Base-by-base conservation (phyloP, 2,888 invertebrate species). In the Stenurella melanura region DNA sequence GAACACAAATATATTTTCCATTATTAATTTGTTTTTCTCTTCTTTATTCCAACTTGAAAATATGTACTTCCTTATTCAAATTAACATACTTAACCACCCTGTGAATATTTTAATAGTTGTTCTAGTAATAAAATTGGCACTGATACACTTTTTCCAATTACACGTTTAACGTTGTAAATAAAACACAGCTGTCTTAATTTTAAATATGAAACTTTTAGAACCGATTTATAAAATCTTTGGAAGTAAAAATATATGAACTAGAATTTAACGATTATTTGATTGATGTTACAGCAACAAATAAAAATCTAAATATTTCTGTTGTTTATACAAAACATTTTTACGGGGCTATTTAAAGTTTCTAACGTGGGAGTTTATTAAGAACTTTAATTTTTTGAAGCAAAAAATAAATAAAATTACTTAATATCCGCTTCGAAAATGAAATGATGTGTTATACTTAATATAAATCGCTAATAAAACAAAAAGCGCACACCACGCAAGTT, bases 61-160 rank as follows among this genome's bases (percentile, higher is more conserved):
- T 42, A 12, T 15, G 0, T 42, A 12, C 15, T 42, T 42, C 3
- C 42, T 11, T 9, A 42, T 15, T 15, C 15, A 42, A 42, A n/a
- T 1, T 6, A 50, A n/a, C 50, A n/a, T 15, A 42, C 15, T 50
- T 50, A 3, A n/a, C n/a, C 50, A 50, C n/a, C 50, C 50, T 5
- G 50, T 50, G 50, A n/a, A 50, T n/a, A 50, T n/a, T 12, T 50
- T 50, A 50, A 50, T 50, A n/a, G 50, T n/a, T 7, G 50, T 6
- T 50, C 50, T 50, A 50, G 50, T 50, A 50, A 50, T 50, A n/a
- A 50, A 50, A 50, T 50, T 50, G 50, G 50, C 50, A 50, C 50
- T 50, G 50, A 50, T 50, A 50, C 15, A 50, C 50, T 50, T 50
- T 50, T 50, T 50, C 15, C n/a, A 15, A 50, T 50, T 50, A 50